These are phyloP conservation scores for Drosophila atripex DNA, from an alignment of 2,888 invertebrate genomes.

Conservation along the genomic window DNA sequence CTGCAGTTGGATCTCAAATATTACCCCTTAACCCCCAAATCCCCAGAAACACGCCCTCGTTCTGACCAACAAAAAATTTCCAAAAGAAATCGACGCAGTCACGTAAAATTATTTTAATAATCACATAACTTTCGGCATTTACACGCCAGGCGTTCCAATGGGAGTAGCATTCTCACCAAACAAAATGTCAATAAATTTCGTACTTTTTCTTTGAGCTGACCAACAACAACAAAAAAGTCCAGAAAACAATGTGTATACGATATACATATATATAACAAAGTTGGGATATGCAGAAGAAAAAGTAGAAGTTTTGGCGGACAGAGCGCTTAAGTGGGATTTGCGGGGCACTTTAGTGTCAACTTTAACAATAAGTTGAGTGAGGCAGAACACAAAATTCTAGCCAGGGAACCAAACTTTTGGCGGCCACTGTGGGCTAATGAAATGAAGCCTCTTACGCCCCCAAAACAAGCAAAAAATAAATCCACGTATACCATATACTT, in stretches of 20 bases:
- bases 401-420: slow-evolving; percentile 55
- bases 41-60: slow-evolving; percentile 4
- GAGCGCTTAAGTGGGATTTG: slow-evolving; percentile 78
- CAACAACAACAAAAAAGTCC: slow-evolving; percentile 1
- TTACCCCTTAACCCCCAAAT: slow-evolving; percentile 6
- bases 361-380: slow-evolving; percentile 76
- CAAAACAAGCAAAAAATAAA: slow-evolving; percentile 21
- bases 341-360: slow-evolving; percentile 76
- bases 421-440: slow-evolving; percentile 72
- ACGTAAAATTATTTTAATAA: slow-evolving; percentile 79
- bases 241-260: background rate
- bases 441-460: slow-evolving; percentile 41
- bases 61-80: slow-evolving; percentile 50
- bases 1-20: slow-evolving; percentile 53
- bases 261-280: slow-evolving; percentile 5
- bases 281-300: slow-evolving; percentile 30
- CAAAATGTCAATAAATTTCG: slow-evolving; percentile 72
- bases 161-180: slow-evolving; percentile 42
- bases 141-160: slow-evolving; percentile 69
- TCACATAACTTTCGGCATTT: slow-evolving; percentile 79
- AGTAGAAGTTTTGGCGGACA: slow-evolving; percentile 31
- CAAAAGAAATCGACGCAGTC: slow-evolving; percentile 78
- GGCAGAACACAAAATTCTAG: slow-evolving; percentile 32
- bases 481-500: slow-evolving; percentile 35
- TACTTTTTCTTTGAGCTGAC: slow-evolving; percentile 26